A percentile compares a stretch with the other conserved stretches of the same genome.
phyloP scores from a whole-genome alignment of 2,888 invertebrate species.

The Epistrophe grossulariae region DNA sequence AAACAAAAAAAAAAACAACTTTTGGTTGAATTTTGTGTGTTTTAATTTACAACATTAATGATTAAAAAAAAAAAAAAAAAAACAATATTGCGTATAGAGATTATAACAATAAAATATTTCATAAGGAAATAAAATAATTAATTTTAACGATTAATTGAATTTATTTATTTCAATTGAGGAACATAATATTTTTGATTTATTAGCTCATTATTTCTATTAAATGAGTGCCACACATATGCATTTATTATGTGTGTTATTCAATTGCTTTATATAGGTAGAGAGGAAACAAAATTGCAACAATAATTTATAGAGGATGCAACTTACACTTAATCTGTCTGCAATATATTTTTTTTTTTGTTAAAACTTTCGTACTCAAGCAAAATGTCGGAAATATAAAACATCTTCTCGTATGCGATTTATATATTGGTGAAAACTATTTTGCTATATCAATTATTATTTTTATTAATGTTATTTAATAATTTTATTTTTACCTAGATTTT shows the following conservation, averaged over 20 bases:
- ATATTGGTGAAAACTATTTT: too few species aligned
- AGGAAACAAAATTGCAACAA: not conserved
- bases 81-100: constrained; percentile 1
- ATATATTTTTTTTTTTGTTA: not conserved
- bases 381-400: not conserved
- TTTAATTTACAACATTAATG: not conserved
- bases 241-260: not conserved
- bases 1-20: not conserved
- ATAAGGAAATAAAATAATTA: constrained; percentile 11
- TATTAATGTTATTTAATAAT: too few species aligned
- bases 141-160: constrained; percentile 13
- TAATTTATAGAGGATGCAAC: not conserved
- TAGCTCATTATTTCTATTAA: not conserved
- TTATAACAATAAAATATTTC: not conserved
- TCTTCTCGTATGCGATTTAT: too few species aligned
- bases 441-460: too few species aligned
- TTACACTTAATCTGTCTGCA: not conserved
- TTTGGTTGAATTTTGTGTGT: not conserved
- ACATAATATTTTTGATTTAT: constrained; percentile 1
- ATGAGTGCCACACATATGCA: not conserved
- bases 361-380: not conserved
- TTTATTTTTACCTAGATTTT: too few species aligned
- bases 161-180: constrained; percentile 8
- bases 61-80: not conserved
- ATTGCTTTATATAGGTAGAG: not conserved